A percentile compares a stretch with the other conserved stretches of the same genome.
Evolutionary conservation across 2,888 invertebrate species (phyloP).

Genomic region (Diplolepis rosae): DNA sequence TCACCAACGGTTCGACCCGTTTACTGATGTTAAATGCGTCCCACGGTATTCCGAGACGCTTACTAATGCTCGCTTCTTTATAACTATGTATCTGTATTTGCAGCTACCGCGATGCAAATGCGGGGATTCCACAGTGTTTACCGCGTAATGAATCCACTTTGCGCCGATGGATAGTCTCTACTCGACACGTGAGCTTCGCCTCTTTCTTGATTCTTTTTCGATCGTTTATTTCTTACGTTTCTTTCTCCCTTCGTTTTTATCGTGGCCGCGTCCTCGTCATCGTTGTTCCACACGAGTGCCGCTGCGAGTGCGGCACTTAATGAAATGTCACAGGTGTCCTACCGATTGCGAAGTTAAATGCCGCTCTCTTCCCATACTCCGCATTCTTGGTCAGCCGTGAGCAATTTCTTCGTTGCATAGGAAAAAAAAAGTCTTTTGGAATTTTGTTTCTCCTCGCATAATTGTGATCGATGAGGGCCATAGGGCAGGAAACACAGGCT

Average conservation of each 20-base stretch:
- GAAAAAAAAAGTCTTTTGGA: constrained; percentile 1
- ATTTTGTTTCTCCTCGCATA: not conserved
- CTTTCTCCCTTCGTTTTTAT: constrained; percentile 30
- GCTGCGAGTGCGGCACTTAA: constrained; percentile 62
- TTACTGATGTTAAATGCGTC: constrained; percentile 71
- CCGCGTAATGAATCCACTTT: constrained; percentile 70
- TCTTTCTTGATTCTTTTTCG: constrained; percentile 6
- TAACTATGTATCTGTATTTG: constrained; percentile 51
- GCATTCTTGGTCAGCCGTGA: constrained; percentile 49
- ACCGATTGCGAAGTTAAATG: constrained; percentile 69
- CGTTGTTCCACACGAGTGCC: constrained; percentile 45
- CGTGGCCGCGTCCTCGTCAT: constrained; percentile 7
- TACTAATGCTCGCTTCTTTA: constrained; percentile 68
- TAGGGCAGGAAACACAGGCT: not conserved
- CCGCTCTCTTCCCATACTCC: constrained; percentile 68
- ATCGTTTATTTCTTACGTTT: constrained; percentile 15
- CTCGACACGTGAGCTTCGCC: not conserved
- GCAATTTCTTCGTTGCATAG: constrained; percentile 58
- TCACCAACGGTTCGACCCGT: constrained; percentile 62
- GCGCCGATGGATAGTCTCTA: constrained; percentile 48
- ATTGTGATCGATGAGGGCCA: not conserved
- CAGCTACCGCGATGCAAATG: constrained; percentile 66
- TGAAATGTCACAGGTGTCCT: constrained; percentile 73
- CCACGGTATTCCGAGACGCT: constrained; percentile 68
- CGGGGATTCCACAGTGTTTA: constrained; percentile 62